Base-by-base conservation (phyloP, 2,888 invertebrate genomes). In the Conchocele bisecta region DNA sequence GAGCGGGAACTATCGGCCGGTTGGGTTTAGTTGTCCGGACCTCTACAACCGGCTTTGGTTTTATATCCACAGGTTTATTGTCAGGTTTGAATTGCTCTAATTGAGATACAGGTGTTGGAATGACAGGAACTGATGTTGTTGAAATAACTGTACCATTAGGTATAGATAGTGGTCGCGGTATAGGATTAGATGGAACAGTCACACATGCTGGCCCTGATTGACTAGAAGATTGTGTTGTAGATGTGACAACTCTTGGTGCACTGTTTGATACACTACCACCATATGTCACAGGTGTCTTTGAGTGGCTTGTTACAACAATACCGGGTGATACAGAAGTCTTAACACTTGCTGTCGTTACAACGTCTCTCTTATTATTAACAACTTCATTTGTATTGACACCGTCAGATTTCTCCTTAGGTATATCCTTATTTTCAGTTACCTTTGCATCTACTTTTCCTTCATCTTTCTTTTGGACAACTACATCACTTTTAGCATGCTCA, bases 1-100 rank as follows among this genome's bases (percentile, higher is more conserved):
- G 17, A 35, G 89, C 89, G 35, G 90, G 89, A 46, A 90, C 88
- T 35, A 90, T 89, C 2, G 90, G 91, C 44, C 90, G 81, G 60
- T 78, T 78, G 3, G 75, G 73, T 60, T 78, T 78, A 28, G 70
- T 68, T 22, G 71, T 64, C 58, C 68, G 60, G 24, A 59, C 61
- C 46, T 74, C 75, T 39, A 61, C 46, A n/a, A 59, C 44, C 33
- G 75, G 66, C 79, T 76, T 86, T 81, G 57, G 67, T 76, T 77
- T 88, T 77, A 66, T 84, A 67, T 75, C 82, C 59, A 75, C 66
- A 61, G 70, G 64, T 58, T 81, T 78, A 6, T 51, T 59, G 39
- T 72, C 76, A 53, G 7, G 59, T 69, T 63, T 71, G 24, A 22
- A 56, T 64, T 72, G 82, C 29, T 67, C 72, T 54, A 54, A 63